A percentile compares a stretch with the other conserved stretches of the same genome.
phyloP scores from a whole-genome alignment of 2,797 vertebrate species.

The Muscicapa comitata region DNA sequence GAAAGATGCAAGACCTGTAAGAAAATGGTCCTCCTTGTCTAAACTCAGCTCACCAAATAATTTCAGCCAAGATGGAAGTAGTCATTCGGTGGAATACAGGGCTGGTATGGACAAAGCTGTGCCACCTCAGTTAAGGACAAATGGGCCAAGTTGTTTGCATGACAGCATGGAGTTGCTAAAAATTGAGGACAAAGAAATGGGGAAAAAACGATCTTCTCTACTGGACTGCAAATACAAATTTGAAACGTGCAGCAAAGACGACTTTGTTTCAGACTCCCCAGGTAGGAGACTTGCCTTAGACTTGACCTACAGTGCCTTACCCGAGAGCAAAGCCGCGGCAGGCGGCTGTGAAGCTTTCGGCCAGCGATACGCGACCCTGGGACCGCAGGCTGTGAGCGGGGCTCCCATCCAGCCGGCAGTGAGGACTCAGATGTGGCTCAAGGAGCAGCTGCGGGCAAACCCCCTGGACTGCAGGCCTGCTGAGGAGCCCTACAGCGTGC shows the following conservation, averaged over 20 bases:
- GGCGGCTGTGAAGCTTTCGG: slow-evolving; percentile 64
- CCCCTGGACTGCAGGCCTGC: slow-evolving; percentile 80
- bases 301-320: slow-evolving; percentile 85
- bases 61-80: slow-evolving; percentile 49
- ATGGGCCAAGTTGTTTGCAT: slow-evolving; percentile 72
- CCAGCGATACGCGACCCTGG: slow-evolving; percentile 74
- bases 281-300: slow-evolving; percentile 84
- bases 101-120: slow-evolving; percentile 66
- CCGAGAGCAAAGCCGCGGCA: slow-evolving; percentile 75
- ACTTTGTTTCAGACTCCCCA: slow-evolving; percentile 73
- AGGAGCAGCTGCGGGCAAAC: slow-evolving; percentile 86
- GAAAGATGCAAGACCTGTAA: slow-evolving; percentile 84
- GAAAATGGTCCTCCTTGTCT: slow-evolving; percentile 92
- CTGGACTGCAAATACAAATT: slow-evolving; percentile 81
- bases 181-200: slow-evolving; percentile 72
- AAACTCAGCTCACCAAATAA: slow-evolving; percentile 78
- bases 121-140: slow-evolving; percentile 70
- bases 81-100: slow-evolving; percentile 31
- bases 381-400: slow-evolving; percentile 78
- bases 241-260: slow-evolving; percentile 75
- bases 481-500: slow-evolving; percentile 61
- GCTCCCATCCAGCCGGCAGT: slow-evolving; percentile 87
- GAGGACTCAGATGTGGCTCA: slow-evolving; percentile 95
- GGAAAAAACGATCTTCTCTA: slow-evolving; percentile 74
- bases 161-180: slow-evolving; percentile 76